Conservation (phyloP, 2,797 vertebrate genomes). For the Pterois miles region DNA sequence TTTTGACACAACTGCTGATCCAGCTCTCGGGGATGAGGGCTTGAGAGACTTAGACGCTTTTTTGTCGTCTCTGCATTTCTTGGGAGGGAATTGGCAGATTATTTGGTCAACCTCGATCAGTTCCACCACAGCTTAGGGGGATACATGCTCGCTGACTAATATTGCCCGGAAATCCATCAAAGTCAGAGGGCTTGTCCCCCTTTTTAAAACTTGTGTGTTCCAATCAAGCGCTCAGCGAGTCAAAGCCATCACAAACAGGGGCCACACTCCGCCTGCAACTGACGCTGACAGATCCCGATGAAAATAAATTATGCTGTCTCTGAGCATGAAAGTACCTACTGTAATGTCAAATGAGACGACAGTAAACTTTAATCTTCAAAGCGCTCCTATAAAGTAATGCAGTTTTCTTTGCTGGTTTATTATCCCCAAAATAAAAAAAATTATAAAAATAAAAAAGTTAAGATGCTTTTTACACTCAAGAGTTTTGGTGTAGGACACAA, state of each 20-base stretch:
- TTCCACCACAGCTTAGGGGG: slow-evolving; percentile 84
- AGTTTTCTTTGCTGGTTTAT: slow-evolving; percentile 62
- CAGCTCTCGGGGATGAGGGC: slow-evolving; percentile 80
- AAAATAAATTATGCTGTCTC: slow-evolving; percentile 66
- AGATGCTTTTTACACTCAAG: slow-evolving; percentile 49
- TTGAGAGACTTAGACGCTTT: slow-evolving; percentile 78
- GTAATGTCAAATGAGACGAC: slow-evolving; percentile 62
- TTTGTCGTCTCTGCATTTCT: slow-evolving; percentile 83
- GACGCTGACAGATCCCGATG: slow-evolving; percentile 53
- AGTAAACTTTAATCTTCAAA: slow-evolving; percentile 68
- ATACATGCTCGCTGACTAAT: slow-evolving; percentile 79
- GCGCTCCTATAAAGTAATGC: slow-evolving; percentile 49
- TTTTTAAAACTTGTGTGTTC: slow-evolving; percentile 68
- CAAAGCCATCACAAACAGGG: slow-evolving; percentile 65
- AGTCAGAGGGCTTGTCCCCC: slow-evolving; percentile 77
- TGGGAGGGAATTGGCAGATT: slow-evolving; percentile 86
- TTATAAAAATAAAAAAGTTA: slow-evolving; percentile 58
- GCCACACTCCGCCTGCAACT: slow-evolving; percentile 36
- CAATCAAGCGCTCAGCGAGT: slow-evolving; percentile 67
- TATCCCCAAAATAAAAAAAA: slow-evolving; percentile 52
- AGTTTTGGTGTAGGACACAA: slow-evolving; percentile 43
- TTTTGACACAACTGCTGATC: slow-evolving; percentile 83
- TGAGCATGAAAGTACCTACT: slow-evolving; percentile 61
- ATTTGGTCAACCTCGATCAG: slow-evolving; percentile 87
- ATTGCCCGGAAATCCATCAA: slow-evolving; percentile 81